Percentiles rank a stretch among this genome's conserved stretches.
Evolutionary conservation across 2,888 invertebrate species (phyloP).

Genomic region (Pyrocoelia pectoralis): DNA sequence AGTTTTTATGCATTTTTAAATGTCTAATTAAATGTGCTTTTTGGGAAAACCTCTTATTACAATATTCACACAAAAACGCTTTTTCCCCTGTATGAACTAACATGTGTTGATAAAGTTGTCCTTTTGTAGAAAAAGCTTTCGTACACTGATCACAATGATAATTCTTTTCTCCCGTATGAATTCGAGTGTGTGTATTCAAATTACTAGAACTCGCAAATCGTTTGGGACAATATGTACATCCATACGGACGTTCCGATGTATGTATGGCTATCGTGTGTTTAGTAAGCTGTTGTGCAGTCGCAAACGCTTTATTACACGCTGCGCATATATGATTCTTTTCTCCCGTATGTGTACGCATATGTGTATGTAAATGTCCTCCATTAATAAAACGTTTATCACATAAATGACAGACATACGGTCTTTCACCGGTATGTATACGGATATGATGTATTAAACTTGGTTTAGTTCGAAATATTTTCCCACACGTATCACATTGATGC

Average conservation of each 20-base stretch:
- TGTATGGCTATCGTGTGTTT: constrained; percentile 59
- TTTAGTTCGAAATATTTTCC: constrained; percentile 57
- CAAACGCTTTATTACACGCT: constrained; percentile 58
- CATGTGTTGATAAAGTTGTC: constrained; percentile 58
- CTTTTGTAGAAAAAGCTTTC: constrained; percentile 59
- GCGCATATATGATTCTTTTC: constrained; percentile 60
- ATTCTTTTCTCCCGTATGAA: constrained; percentile 60
- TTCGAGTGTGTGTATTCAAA: constrained; percentile 57
- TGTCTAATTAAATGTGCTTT: constrained; percentile 59
- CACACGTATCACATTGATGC: constrained; percentile 59
- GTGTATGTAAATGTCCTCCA: constrained; percentile 59
- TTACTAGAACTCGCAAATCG: constrained; percentile 59
- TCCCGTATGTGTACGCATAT: constrained; percentile 60
- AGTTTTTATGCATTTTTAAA: constrained; percentile 55
- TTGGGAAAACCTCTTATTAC: constrained; percentile 59
- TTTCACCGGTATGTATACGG: constrained; percentile 58
- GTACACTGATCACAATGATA: constrained; percentile 59
- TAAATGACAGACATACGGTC: constrained; percentile 58
- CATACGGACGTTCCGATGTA: constrained; percentile 58
- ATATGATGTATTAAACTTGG: constrained; percentile 59
- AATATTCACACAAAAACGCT: constrained; percentile 58
- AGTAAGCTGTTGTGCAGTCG: constrained; percentile 59
- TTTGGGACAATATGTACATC: constrained; percentile 58
- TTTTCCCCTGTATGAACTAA: constrained; percentile 59
- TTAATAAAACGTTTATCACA: constrained; percentile 59